Evolutionary conservation across 2,888 invertebrate species (phyloP), one percentile per base, ranked within the genome.

Genomic region (Omphaloscelis lunosa): DNA sequence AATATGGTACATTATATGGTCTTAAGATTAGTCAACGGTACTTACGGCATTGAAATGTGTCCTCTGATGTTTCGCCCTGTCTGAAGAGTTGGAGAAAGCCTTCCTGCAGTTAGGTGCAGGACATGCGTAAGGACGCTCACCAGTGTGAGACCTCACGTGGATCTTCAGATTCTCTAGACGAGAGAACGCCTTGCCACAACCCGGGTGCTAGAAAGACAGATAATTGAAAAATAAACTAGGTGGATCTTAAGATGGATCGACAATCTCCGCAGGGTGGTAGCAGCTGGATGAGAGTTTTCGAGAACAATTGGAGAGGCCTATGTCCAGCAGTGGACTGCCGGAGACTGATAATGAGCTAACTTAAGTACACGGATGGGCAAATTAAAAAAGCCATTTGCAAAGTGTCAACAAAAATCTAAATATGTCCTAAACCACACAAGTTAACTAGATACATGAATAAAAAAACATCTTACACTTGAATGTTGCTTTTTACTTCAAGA

Each of bases 21-120:
- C 34, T 34, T 34, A 34, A 34, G 34, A 34, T 34, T 34, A 34
- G 34, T 34, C 34, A 34, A 34, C 5, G 34, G 34, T 34, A 34
- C 34, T 97, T 97, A 99, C 99, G 93, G 99, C 99, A 95, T 99
- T 99, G 89, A 99, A 99, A 95, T 99, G 99, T 1, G 99, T 99
- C 89, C 99, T 97, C 96, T 99, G 99, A 96, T 99, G 99, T 95
- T 99, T 99, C 12, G 99, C 99, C 72, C 99, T 97, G 93, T 99
- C 99, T 0, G 99, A 99, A 82, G 99, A 99, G 95, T 99, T 99
- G 91, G 99, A 99, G 96, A 99, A 99, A 2, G 99, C 99, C 94
- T 99, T 99, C 67, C 98, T 97, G 94, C 99, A 99, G 73, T 98
- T 98, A 0, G 98, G 97, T 87, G 99, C 99, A 87, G 99, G 99